These are phyloP conservation scores for Chloroceryle amazona DNA, from an alignment of 2,797 vertebrate genomes.

Conservation along the genomic window DNA sequence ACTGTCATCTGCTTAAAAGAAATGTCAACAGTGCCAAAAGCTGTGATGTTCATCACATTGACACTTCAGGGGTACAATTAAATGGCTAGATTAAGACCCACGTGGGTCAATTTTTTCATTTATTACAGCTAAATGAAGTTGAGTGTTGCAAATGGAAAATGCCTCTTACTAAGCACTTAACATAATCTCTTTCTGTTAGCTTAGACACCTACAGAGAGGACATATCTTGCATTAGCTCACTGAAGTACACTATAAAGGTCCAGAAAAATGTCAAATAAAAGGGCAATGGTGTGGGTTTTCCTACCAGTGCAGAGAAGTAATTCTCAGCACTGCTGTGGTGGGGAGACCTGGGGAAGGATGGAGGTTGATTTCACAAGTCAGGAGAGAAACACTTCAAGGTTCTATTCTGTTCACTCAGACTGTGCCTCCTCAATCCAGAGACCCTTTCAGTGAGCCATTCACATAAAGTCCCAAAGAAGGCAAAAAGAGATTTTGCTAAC, in stretches of 20 bases:
- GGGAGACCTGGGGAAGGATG: not conserved
- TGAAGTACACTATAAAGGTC: not conserved
- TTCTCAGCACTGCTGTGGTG: not conserved
- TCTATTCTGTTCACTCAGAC: not conserved
- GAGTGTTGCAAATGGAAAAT: slow-evolving; percentile 44
- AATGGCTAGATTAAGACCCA: slow-evolving; percentile 33
- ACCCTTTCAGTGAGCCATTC: rapidly evolving
- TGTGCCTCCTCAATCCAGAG: not conserved
- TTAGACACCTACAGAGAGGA: slow-evolving; percentile 24
- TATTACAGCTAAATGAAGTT: slow-evolving; percentile 41
- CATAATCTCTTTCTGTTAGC: slow-evolving; percentile 43
- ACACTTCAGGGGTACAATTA: slow-evolving; percentile 54
- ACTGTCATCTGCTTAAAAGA: slow-evolving; percentile 68
- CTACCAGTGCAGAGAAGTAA: not conserved
- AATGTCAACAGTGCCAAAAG: slow-evolving; percentile 63
- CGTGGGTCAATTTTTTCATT: slow-evolving; percentile 20
- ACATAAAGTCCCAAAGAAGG: not conserved
- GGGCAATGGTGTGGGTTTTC: not conserved
- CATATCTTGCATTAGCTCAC: not conserved
- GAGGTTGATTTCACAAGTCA: not conserved
- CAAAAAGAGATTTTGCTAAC: not conserved
- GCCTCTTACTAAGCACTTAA: slow-evolving; percentile 60
- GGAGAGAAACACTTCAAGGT: not conserved
- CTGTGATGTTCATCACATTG: slow-evolving; percentile 37
- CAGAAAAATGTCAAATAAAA: slow-evolving; percentile 4